A percentile compares a stretch with the other conserved stretches of the same genome.
Conservation (phyloP, 2,888 invertebrate genomes). For the Melanostoma scalare region DNA sequence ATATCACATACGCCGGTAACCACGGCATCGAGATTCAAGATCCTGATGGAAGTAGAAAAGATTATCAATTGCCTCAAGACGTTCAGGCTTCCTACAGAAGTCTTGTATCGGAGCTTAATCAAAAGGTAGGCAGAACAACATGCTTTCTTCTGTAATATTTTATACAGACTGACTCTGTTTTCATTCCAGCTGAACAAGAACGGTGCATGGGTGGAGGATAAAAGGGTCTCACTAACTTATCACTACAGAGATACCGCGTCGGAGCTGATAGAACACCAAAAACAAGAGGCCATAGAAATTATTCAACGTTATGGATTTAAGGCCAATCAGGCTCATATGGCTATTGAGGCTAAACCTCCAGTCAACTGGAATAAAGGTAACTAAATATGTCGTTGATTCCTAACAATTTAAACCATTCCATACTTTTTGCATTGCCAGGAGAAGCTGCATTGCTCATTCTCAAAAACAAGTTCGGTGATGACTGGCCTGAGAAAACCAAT, state of each 20-base stretch:
- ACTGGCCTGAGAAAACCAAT: conserved; percentile 87
- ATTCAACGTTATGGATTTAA: conserved; percentile 86
- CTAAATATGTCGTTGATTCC: conserved; percentile 13
- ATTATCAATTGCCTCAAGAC: conserved; percentile 87
- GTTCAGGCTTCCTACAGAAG: conserved; percentile 85
- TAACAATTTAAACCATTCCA: neutral
- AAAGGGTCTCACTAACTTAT: conserved; percentile 87
- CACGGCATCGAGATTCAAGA: conserved; percentile 89
- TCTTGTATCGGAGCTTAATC: conserved; percentile 85
- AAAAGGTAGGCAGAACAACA: conserved; percentile 80
- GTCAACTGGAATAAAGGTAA: conserved; percentile 89
- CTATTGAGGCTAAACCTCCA: conserved; percentile 90
- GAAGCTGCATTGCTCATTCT: conserved; percentile 89
- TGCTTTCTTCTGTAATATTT: neutral
- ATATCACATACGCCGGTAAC: conserved; percentile 88
- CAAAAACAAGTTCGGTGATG: conserved; percentile 87
- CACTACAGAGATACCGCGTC: conserved; percentile 88
- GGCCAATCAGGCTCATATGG: conserved; percentile 87
- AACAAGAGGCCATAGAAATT: conserved; percentile 84
- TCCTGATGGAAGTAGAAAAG: conserved; percentile 88
- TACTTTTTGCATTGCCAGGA: conserved; percentile 74
- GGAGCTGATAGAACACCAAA: conserved; percentile 83
- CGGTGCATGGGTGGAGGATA: conserved; percentile 90
- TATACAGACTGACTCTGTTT: neutral
- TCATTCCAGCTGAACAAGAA: conserved; percentile 79